These are phyloP conservation scores for Istiophorus platypterus DNA, from an alignment of 2,113 vertebrate species.

Conservation along the genomic window DNA sequence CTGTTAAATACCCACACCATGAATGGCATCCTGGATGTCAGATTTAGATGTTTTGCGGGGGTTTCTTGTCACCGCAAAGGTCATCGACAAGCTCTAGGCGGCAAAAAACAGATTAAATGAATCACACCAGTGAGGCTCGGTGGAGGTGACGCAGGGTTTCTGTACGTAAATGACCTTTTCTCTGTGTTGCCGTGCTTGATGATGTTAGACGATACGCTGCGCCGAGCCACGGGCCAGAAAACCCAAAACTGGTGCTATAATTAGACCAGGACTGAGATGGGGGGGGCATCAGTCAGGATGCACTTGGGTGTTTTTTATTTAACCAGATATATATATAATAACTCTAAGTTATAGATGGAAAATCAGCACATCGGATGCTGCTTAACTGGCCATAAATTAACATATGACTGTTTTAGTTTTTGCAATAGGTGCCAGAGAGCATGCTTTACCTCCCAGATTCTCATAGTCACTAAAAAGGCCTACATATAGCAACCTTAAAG, in stretches of 20 bases:
- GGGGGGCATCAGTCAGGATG: neutral
- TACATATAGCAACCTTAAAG: too few relatives aligned
- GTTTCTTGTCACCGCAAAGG: constrained; percentile 46
- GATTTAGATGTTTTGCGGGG: neutral
- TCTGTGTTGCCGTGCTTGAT: neutral
- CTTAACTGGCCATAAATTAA: too few relatives aligned
- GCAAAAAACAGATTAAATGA: constrained; percentile 31
- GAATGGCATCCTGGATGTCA: neutral
- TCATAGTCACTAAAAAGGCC: too few relatives aligned
- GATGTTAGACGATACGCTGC: neutral
- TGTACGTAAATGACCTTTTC: constrained; percentile 25
- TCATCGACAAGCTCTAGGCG: constrained; percentile 11
- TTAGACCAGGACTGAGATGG: neutral
- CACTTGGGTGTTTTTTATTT: neutral
- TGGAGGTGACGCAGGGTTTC: constrained; percentile 8
- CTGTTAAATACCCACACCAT: constrained; percentile 64
- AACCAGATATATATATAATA: neutral
- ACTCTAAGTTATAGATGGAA: neutral
- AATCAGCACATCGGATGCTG: neutral
- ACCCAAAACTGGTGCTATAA: constrained; percentile 6
- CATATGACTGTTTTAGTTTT: too few relatives aligned
- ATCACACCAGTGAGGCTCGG: constrained; percentile 39
- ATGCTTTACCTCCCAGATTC: too few relatives aligned
- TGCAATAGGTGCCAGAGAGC: too few relatives aligned
- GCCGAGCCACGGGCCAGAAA: neutral